Evolutionary conservation across 2,888 invertebrate genomes (phyloP).

Genomic region (Drosophila picticornis): DNA sequence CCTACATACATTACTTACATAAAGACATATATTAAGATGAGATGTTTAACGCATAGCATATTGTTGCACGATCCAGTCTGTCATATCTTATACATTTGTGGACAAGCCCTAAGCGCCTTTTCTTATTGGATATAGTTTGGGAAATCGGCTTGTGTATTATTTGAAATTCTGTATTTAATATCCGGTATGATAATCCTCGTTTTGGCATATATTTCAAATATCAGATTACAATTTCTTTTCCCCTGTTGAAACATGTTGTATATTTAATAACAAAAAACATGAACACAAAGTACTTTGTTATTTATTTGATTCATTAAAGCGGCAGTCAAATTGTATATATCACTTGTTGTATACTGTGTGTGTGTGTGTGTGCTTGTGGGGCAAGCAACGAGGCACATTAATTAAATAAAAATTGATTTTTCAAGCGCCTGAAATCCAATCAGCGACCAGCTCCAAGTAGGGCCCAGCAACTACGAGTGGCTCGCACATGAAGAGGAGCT

Average conservation of each 20-base stretch:
- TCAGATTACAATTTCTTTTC: neutral
- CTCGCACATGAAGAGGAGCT: constrained; percentile 48
- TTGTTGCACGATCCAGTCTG: constrained; percentile 23
- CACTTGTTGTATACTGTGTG: neutral
- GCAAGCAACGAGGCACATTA: constrained; percentile 73
- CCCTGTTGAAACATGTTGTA: neutral
- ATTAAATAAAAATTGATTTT: constrained; percentile 79
- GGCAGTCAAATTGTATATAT: constrained; percentile 6
- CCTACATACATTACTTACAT: neutral
- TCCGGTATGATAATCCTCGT: constrained; percentile 10
- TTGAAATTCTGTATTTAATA: constrained; percentile 8
- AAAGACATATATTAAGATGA: neutral
- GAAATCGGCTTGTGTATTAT: neutral
- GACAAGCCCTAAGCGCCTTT: neutral
- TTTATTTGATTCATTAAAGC: constrained; percentile 4
- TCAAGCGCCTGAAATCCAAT: constrained; percentile 77
- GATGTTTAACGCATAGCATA: constrained; percentile 3
- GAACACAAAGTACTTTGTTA: neutral
- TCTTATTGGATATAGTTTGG: neutral
- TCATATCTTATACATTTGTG: neutral
- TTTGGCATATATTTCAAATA: neutral
- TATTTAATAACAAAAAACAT: neutral
- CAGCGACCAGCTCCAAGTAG: constrained; percentile 74
- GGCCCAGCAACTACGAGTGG: constrained; percentile 50
- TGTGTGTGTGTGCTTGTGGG: constrained; percentile 23